Percentiles rank a stretch among this genome's conserved stretches.
These are phyloP conservation scores for Otolemur garnettii DNA, from an alignment of 2,113 vertebrate genomes.

Conservation along the genomic window DNA sequence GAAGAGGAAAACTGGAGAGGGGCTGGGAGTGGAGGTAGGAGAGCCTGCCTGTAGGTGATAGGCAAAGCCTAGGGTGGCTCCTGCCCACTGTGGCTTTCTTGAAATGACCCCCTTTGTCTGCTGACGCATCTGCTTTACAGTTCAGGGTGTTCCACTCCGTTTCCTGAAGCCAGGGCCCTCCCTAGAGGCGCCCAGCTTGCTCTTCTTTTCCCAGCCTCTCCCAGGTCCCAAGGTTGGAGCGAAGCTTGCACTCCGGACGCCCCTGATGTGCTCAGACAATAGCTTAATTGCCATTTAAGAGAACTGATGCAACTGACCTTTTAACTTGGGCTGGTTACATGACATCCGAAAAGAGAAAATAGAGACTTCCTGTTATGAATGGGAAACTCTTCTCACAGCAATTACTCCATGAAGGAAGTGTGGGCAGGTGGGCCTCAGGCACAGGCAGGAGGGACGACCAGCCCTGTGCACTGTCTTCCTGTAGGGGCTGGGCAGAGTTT, in stretches of 20 bases:
- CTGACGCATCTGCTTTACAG: slow-evolving; percentile 83
- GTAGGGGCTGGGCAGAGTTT: background rate
- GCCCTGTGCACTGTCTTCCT: background rate
- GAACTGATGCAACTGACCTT: slow-evolving; percentile 87
- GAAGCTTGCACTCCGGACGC: slow-evolving; percentile 81
- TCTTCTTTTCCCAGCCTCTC: slow-evolving; percentile 87
- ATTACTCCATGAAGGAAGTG: slow-evolving; percentile 48
- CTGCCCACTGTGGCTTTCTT: background rate
- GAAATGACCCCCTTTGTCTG: slow-evolving; percentile 66
- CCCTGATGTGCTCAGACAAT: slow-evolving; percentile 87
- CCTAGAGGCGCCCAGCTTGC: background rate
- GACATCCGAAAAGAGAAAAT: slow-evolving; percentile 82
- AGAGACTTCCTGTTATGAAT: slow-evolving; percentile 77
- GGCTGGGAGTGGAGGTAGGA: too few species aligned
- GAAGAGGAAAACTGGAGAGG: background rate
- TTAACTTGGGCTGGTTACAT: slow-evolving; percentile 81
- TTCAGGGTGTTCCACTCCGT: slow-evolving; percentile 83
- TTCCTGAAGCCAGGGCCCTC: slow-evolving; percentile 76
- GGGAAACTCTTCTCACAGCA: slow-evolving; percentile 70
- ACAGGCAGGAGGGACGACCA: background rate
- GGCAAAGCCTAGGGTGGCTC: background rate
- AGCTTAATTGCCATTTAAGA: slow-evolving; percentile 86
- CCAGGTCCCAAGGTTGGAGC: slow-evolving; percentile 84
- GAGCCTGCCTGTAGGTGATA: background rate
- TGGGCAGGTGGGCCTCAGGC: slow-evolving; percentile 65